Conservation (phyloP, 2,888 invertebrate genomes). For the Drosophila mercatorum region DNA sequence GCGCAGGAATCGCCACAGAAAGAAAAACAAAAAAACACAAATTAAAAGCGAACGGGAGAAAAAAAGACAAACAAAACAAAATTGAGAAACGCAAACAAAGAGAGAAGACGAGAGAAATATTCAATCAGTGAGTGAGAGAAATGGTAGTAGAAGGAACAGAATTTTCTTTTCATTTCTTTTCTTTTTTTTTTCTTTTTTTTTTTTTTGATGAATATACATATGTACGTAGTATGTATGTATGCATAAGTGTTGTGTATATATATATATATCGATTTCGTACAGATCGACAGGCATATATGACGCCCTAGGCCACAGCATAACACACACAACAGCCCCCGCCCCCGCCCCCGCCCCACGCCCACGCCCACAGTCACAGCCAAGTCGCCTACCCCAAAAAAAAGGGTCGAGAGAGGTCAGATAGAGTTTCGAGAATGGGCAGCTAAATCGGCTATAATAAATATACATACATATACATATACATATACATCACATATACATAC, state of each 20-base stretch:
- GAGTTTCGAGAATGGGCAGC: neutral
- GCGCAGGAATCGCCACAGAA: neutral
- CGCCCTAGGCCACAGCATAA: slow-evolving; percentile 20
- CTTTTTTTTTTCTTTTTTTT: neutral
- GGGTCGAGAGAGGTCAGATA: neutral
- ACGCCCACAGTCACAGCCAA: slow-evolving; percentile 19
- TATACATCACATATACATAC: slow-evolving; percentile 2
- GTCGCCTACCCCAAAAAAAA: neutral
- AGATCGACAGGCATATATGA: slow-evolving; percentile 25
- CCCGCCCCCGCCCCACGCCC: neutral
- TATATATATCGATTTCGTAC: slow-evolving; percentile 6
- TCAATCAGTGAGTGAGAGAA: slow-evolving; percentile 5
- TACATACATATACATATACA: slow-evolving; percentile 13
- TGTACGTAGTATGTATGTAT: slow-evolving; percentile 18
- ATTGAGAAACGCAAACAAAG: neutral
- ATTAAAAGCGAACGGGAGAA: neutral
- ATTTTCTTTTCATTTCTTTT: too few species aligned
- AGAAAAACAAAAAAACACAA: neutral
- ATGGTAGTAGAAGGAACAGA: neutral
- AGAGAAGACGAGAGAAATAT: slow-evolving; percentile 2
- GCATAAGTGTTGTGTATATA: slow-evolving; percentile 19
- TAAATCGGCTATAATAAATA: slow-evolving; percentile 7
- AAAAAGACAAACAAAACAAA: neutral
- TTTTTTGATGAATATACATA: slow-evolving; percentile 18
- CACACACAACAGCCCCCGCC: slow-evolving; percentile 32